Evolutionary conservation across 2,888 invertebrate species (phyloP).

Genomic region (Pherbina coryleti): DNA sequence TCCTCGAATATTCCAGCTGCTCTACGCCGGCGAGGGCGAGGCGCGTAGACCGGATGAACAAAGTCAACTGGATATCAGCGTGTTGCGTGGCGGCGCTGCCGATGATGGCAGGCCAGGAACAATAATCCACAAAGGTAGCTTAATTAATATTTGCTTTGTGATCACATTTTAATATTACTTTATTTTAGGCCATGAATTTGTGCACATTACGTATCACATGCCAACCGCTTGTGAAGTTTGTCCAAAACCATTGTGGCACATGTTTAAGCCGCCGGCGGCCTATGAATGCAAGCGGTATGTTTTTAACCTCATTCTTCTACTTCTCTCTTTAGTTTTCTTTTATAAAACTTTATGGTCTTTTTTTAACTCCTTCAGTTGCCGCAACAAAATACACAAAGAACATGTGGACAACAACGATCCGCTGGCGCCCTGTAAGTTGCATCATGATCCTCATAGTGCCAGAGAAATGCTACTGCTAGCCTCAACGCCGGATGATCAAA

Average conservation of each 20-base stretch:
- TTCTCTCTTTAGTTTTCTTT: background rate
- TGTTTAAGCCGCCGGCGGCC: constrained; percentile 97
- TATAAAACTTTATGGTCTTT: constrained; percentile 3
- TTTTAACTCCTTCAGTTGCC: constrained; percentile 78
- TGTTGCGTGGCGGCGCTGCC: constrained; percentile 69
- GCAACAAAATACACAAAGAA: constrained; percentile 97
- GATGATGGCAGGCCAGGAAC: constrained; percentile 68
- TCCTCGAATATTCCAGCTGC: constrained; percentile 96
- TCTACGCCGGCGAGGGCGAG: constrained; percentile 98
- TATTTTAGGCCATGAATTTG: constrained; percentile 87
- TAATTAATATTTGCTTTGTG: no score
- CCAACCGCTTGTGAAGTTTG: constrained; percentile 98
- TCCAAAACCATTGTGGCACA: constrained; percentile 96
- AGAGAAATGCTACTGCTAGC: constrained; percentile 94
- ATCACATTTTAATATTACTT: background rate
- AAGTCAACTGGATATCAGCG: constrained; percentile 73
- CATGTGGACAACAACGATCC: constrained; percentile 87
- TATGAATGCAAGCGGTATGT: constrained; percentile 89
- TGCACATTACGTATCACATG: constrained; percentile 97
- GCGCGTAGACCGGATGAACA: constrained; percentile 82
- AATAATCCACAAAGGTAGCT: constrained; percentile 68
- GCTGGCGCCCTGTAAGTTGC: constrained; percentile 95
- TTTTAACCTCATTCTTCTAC: background rate
- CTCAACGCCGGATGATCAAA: constrained; percentile 86
- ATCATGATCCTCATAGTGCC: constrained; percentile 93